phyloP scores from a whole-genome alignment of 2,113 vertebrate species.

The Cebidichthys violaceus region DNA sequence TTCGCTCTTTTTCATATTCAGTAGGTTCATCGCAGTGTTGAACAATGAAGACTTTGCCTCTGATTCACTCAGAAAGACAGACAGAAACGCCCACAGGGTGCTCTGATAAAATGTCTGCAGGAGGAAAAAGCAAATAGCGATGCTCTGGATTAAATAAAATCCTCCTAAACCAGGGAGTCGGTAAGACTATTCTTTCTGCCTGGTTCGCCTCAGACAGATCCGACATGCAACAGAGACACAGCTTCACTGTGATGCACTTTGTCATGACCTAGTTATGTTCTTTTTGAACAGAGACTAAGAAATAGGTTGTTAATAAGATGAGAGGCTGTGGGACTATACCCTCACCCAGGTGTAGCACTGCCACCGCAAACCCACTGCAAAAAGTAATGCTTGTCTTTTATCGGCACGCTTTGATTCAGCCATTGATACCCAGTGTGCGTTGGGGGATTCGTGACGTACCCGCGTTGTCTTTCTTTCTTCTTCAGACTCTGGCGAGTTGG shows the following conservation, averaged over 20 bases:
- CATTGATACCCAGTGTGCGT: neutral
- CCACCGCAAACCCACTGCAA: neutral
- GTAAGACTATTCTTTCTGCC: neutral
- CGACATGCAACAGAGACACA: neutral
- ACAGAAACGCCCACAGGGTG: neutral
- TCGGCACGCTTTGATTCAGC: neutral
- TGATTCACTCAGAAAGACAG: neutral
- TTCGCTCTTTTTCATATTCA: neutral
- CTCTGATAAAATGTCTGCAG: neutral
- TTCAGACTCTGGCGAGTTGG: conserved; percentile 75
- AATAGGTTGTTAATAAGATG: conserved; percentile 34
- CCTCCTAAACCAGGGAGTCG: too few relatives aligned
- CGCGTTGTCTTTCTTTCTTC: neutral
- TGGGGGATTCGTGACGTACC: neutral
- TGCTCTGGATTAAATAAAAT: neutral
- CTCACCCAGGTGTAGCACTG: neutral
- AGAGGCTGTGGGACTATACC: conserved; percentile 13
- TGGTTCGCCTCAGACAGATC: neutral
- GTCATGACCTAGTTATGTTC: conserved; percentile 22
- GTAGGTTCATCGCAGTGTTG: neutral
- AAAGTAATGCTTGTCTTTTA: neutral
- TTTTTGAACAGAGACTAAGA: conserved; percentile 15
- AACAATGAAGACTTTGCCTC: neutral
- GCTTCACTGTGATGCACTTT: neutral
- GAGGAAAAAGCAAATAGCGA: neutral